phyloP scores from a whole-genome alignment of 2,797 vertebrate genomes.

The Lacerta agilis region DNA sequence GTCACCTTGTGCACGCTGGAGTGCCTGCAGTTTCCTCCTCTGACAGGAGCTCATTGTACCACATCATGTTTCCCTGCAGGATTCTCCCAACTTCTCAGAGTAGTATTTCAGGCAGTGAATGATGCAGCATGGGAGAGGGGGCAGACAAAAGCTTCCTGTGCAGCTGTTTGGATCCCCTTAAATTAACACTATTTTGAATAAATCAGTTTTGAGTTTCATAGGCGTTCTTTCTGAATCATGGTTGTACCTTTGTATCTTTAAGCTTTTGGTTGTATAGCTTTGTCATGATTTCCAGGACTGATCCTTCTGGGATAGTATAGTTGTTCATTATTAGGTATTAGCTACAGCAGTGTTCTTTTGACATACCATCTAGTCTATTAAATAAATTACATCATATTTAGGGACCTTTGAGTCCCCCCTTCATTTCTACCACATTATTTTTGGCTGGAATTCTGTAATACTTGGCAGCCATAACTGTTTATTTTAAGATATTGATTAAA shows the following conservation, averaged over 20 bases:
- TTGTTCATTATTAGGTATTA: slow-evolving; percentile 17
- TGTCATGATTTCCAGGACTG: slow-evolving; percentile 21
- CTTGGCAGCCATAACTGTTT: slow-evolving; percentile 72
- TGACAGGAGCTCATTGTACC: slow-evolving; percentile 16
- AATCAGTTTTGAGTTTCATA: slow-evolving; percentile 21
- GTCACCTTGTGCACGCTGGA: not conserved
- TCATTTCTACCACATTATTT: slow-evolving; percentile 63
- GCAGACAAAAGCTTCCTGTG: not conserved
- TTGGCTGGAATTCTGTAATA: slow-evolving; percentile 71
- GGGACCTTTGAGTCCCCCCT: slow-evolving; percentile 50
- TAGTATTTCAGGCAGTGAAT: not conserved
- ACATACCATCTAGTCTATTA: not conserved
- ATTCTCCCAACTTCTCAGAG: not conserved
- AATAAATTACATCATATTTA: slow-evolving; percentile 46
- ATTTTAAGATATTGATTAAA: slow-evolving; percentile 72
- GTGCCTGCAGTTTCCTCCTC: not conserved
- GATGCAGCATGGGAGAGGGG: not conserved
- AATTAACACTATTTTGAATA: not conserved
- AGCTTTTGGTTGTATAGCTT: not conserved
- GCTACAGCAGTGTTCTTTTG: slow-evolving; percentile 17
- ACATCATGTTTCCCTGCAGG: not conserved
- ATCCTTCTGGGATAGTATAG: slow-evolving; percentile 7
- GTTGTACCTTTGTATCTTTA: slow-evolving; percentile 22
- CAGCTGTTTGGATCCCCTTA: slow-evolving; percentile 5
- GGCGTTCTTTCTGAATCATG: slow-evolving; percentile 41